These are phyloP conservation scores for Tinamus major DNA, from an alignment of 2,797 vertebrate genomes.

Conservation along the genomic window DNA sequence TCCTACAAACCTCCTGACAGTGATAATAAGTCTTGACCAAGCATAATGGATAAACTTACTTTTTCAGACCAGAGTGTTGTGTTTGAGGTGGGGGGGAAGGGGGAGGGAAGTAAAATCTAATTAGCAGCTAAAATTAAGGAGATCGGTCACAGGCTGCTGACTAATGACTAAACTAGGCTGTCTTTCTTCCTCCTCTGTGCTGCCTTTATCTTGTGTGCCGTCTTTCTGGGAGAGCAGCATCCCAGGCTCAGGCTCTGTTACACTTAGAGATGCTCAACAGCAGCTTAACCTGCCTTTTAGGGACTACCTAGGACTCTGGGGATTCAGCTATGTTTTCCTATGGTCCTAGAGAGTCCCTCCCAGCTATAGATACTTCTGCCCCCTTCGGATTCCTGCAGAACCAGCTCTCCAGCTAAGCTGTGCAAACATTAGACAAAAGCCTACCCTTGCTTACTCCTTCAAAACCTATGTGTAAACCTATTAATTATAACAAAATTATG, in stretches of 20 bases:
- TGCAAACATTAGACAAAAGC: background rate
- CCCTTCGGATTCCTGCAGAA: background rate
- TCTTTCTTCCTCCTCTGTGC: background rate
- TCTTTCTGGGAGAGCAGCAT: background rate
- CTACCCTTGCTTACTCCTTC: background rate
- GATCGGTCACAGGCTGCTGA: background rate
- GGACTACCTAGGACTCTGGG: background rate
- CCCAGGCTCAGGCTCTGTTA: background rate
- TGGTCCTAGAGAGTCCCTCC: background rate
- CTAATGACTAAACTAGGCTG: background rate
- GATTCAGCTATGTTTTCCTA: background rate
- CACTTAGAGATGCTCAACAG: background rate
- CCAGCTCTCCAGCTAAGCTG: rapidly evolving
- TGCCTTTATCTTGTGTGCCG: background rate
- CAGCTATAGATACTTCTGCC: background rate
- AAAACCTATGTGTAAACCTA: background rate
- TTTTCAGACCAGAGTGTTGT: background rate
- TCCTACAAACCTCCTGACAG: constrained; percentile 10
- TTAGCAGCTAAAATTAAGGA: background rate
- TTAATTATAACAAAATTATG: background rate
- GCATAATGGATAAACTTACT: background rate
- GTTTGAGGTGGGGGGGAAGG: background rate
- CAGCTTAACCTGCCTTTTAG: background rate
- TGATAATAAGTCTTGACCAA: background rate
- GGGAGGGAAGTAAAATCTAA: background rate